phyloP scores from a whole-genome alignment of 2,113 vertebrate species.

The Steatornis caripensis region DNA sequence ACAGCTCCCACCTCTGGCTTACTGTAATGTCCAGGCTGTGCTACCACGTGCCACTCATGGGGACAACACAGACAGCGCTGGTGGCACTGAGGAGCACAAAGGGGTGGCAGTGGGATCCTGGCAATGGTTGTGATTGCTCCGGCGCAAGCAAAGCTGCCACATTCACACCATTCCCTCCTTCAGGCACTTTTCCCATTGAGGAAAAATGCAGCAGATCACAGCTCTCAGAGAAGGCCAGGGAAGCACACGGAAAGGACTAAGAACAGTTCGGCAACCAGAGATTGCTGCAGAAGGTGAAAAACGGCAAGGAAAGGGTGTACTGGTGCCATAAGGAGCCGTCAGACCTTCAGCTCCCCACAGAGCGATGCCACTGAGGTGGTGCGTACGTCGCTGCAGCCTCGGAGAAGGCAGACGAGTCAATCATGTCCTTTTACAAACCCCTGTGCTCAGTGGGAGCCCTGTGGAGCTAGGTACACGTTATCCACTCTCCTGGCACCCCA shows the following conservation, averaged over 20 bases:
- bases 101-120: background rate
- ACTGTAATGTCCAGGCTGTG: background rate
- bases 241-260: background rate
- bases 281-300: background rate
- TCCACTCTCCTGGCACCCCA: background rate
- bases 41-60: background rate
- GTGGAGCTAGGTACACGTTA: rapidly evolving
- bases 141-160: background rate
- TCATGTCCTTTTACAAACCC: background rate
- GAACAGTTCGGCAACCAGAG: background rate
- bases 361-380: background rate
- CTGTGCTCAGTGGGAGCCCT: background rate
- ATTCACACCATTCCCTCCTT: background rate
- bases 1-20: background rate
- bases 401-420: background rate
- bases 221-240: background rate
- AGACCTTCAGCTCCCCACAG: background rate
- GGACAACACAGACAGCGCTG: background rate
- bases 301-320: background rate
- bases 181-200: background rate
- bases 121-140: background rate
- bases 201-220: background rate
- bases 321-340: background rate
- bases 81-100: background rate
- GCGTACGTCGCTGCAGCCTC: background rate